Evolutionary conservation across 2,113 vertebrate species (phyloP).

Genomic region (Diglossa brunneiventris): DNA sequence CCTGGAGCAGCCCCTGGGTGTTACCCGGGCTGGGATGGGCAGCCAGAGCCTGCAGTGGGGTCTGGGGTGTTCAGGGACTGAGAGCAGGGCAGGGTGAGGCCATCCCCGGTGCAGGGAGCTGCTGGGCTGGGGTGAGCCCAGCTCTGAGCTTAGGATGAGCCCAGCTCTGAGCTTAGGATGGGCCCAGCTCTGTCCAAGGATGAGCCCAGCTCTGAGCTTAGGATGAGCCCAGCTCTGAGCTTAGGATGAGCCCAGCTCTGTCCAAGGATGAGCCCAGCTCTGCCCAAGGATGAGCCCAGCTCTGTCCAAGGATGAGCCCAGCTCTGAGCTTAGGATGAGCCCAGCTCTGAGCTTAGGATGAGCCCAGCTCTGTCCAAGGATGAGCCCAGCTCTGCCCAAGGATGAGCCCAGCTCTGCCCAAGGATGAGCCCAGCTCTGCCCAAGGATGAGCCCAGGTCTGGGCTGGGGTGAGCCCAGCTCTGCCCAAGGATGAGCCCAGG

Average conservation of each 20-base stretch:
- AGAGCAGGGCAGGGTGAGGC: not conserved
- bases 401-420: no score
- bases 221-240: not conserved
- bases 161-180: not conserved
- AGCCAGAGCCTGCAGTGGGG: not conserved
- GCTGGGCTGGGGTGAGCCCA: not conserved
- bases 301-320: not conserved
- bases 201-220: no score
- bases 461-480: not conserved
- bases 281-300: fast-evolving
- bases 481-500: no score
- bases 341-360: fast-evolving
- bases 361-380: fast-evolving
- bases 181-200: not conserved
- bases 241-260: not conserved
- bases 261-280: fast-evolving
- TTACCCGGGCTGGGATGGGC: not conserved
- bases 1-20: not conserved
- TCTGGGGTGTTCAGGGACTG: not conserved
- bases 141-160: not conserved
- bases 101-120: not conserved
- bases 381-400: not conserved
- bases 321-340: not conserved
- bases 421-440: not conserved
- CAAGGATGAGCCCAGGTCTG: no score